Base-by-base conservation (phyloP, 2,888 invertebrate species). In the Azorinus chamasolen region DNA sequence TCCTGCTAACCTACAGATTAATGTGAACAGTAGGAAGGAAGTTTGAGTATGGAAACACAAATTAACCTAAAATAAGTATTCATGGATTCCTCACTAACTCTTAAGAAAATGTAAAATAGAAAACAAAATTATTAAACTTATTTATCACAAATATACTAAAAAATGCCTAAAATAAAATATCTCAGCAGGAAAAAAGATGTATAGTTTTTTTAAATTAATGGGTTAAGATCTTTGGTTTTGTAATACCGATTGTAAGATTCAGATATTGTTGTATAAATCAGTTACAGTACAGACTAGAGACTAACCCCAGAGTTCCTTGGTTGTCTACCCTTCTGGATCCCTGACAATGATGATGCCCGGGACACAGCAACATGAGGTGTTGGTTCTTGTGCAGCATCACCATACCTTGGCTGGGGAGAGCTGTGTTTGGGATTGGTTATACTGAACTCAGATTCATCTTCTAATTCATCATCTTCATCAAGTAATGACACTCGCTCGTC, bases 401-500 rank as follows among this genome's bases (percentile, higher is more conserved):
- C 73, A 43, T 32, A 53, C 39, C 62, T 75, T 1, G 45, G 45
- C 53, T 46, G 69, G 22, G 63, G 53, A 25, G 51, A 50, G 4
- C 45, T 37, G 6, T 37, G 50, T 57, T 45, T 48, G 10, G 37
- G 27, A 25, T 32, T 57, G 24, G 16, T 51, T 0, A 71, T 27
- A 37, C 71, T 71, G 6, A 24, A 41, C 6, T 41, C n/a, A n/a
- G 72, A 65, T 16, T 65, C 65, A 0, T 55, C 27, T 41, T 50
- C 57, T 10, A 32, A 6, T 10, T 32, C 5, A 54, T 24, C 59
- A 24, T 45, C 71, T 12, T 73, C 94, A 87, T 95, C 94, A 77
- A 96, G 94, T 87, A 96, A 94, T 93, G 95, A 95, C 78, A 95
- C 95, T 91, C 95, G 95, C 93, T 96, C 96, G 93, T 96, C 96